A percentile compares a stretch with the other conserved stretches of the same genome.
These are phyloP conservation scores for Malthinus flaveolus DNA, from an alignment of 2,888 invertebrate species.

Conservation along the genomic window DNA sequence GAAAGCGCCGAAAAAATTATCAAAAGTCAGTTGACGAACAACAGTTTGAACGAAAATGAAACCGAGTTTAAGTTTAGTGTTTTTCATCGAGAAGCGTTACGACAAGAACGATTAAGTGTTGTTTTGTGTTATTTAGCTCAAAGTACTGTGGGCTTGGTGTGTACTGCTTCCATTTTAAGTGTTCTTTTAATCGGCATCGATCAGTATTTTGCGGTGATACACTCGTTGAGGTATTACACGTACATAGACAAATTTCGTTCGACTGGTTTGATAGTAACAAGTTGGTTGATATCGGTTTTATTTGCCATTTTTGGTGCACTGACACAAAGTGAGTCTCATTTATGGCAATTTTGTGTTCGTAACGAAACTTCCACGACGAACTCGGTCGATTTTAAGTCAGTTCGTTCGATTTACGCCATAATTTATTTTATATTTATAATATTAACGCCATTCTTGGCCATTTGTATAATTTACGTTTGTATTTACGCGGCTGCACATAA, in stretches of 20 bases:
- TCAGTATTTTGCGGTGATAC: conserved; percentile 68
- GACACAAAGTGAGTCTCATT: conserved; percentile 53
- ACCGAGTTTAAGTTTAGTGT: conserved; percentile 8
- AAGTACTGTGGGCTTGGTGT: conserved; percentile 63
- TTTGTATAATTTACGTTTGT: conserved; percentile 74
- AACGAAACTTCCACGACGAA: conserved; percentile 9
- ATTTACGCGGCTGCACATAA: conserved; percentile 77
- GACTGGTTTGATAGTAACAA: conserved; percentile 54
- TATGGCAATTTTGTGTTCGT: conserved; percentile 53
- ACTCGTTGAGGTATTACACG: conserved; percentile 66
- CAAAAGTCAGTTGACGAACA: conserved; percentile 2
- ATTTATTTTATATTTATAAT: conserved; percentile 56
- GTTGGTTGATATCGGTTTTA: conserved; percentile 56
- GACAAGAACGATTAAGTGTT: not conserved
- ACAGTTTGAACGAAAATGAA: conserved; percentile 3
- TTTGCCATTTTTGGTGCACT: conserved; percentile 56
- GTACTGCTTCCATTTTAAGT: conserved; percentile 64
- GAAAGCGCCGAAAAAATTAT: conserved; percentile 10
- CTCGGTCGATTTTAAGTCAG: conserved; percentile 38
- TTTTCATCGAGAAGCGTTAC: not conserved
- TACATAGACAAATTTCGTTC: conserved; percentile 59
- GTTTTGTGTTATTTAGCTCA: conserved; percentile 58
- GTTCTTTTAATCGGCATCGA: conserved; percentile 67
- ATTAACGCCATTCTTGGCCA: conserved; percentile 61
- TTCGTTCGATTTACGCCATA: conserved; percentile 55